Percentiles rank a stretch among this genome's conserved stretches.
Conservation (phyloP, 2,888 invertebrate species). For the Drosophila glabriapex region DNA sequence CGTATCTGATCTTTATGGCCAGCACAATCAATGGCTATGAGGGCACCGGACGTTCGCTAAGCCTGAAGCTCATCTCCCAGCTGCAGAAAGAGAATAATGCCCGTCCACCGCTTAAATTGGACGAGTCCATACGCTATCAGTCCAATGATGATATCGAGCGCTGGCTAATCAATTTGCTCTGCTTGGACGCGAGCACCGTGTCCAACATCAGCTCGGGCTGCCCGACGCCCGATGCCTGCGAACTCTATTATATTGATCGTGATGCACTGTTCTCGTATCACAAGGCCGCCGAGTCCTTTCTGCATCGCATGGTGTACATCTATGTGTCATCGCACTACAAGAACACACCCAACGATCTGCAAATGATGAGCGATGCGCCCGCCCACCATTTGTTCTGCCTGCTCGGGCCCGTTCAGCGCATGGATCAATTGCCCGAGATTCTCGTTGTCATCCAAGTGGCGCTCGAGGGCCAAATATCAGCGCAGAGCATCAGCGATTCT, state of each 20-base stretch:
- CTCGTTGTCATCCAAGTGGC: conserved; percentile 96
- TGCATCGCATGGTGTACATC: conserved; percentile 95
- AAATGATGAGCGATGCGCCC: conserved; percentile 99
- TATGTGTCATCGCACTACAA: conserved; percentile 99
- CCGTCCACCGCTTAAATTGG: conserved; percentile 88
- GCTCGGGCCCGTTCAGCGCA: conserved; percentile 92
- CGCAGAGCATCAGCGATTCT: conserved; percentile 90
- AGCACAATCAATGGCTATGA: conserved; percentile 99
- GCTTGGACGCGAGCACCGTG: conserved; percentile 92
- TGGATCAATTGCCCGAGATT: conserved; percentile 94
- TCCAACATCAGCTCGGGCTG: conserved; percentile 91
- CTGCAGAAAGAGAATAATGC: conserved; percentile 89
- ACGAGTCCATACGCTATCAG: conserved; percentile 98
- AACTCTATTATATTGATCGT: conserved; percentile 94
- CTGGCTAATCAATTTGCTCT: conserved; percentile 96
- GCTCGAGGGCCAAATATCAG: conserved; percentile 90
- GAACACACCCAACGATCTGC: conserved; percentile 99
- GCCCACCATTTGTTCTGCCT: conserved; percentile 98
- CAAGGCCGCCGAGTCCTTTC: conserved; percentile 95
- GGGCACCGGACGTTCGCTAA: conserved; percentile 98
- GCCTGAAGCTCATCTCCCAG: conserved; percentile 97
- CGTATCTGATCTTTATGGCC: conserved; percentile 97
- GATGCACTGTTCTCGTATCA: conserved; percentile 99
- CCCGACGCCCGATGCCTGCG: conserved; percentile 95
- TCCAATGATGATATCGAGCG: conserved; percentile 93